Conservation (phyloP, 2,113 vertebrate species). For the Terrapene triunguis region DNA sequence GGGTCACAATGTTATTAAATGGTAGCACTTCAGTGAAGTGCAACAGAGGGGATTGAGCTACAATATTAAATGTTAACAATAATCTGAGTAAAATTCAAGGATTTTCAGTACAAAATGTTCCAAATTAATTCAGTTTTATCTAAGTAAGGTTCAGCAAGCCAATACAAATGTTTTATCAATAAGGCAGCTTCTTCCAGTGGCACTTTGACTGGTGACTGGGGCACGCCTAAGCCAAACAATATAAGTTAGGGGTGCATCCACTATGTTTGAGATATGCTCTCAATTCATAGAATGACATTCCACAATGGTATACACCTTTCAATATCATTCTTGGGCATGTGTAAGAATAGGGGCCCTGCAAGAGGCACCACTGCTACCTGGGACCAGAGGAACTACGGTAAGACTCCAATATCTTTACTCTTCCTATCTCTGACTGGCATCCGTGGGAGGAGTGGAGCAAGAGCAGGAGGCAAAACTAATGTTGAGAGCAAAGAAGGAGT, state of each 20-base stretch:
- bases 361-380: neutral
- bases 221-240: neutral
- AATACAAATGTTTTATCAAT: neutral
- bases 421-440: neutral
- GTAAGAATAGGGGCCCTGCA: neutral
- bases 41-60: neutral
- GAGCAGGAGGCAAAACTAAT: neutral
- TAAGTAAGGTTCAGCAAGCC: neutral
- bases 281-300: neutral
- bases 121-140: neutral
- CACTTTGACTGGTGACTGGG: neutral
- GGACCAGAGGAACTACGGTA: neutral
- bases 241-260: neutral
- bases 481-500: neutral
- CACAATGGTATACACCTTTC: neutral
- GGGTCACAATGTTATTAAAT: neutral
- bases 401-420: neutral
- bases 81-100: accelerated
- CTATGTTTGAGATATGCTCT: neutral
- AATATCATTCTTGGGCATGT: neutral
- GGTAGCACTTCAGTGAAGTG: neutral
- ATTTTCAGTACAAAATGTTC: neutral
- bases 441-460: neutral
- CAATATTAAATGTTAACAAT: neutral
- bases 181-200: neutral